Base-by-base conservation (phyloP, 2,113 vertebrate species). In the Ardeotis arabs region DNA sequence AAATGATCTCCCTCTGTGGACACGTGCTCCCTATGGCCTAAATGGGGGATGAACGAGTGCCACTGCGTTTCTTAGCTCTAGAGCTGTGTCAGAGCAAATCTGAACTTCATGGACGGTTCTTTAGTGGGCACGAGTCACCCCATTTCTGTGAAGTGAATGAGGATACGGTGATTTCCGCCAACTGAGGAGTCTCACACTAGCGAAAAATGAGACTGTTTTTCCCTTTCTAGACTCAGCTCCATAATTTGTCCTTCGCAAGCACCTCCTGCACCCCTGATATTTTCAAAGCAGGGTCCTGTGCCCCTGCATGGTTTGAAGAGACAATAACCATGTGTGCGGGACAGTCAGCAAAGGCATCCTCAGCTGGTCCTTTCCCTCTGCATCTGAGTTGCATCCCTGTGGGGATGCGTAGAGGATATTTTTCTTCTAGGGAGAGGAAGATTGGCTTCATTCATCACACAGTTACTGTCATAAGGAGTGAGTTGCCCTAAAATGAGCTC, bases 21-120 rank as follows among this genome's bases (percentile, higher is more conserved):
- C 45, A 55, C 2, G 1, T 8, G 29, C 16, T 76, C 53, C 15
- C 72, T 33, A 15, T 7, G 12, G 56, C 47, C 73, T 53, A 11
- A 53, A 58, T 0, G 0, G 22, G 24, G n/a, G 27, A 66, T 1
- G 8, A 74, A 14, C 6, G 9, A 50, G 45, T 17, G 33, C 27
- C 67, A 41, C 31, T 3, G 0, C 1, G 1, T 22, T 67, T 58
- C 73, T 39, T 13, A 81, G n/a, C 22, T 67, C 53, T 89, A 56
- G n/a, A 86, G 63, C 60, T 59, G 56, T 28, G 70, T 18, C 77
- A 85, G n/a, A 87, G 64, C n/a, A 52, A 70, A 86, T 14, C 49
- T 7, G 0, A 85, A 44, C n/a, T 59, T 53, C 15, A 8, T 19
- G 44, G 63, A 19, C 3, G 15, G 62, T 21, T 64, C 77, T 72